Evolutionary conservation across 2,888 invertebrate species (phyloP).

Genomic region (Keiferia lycopersicella): DNA sequence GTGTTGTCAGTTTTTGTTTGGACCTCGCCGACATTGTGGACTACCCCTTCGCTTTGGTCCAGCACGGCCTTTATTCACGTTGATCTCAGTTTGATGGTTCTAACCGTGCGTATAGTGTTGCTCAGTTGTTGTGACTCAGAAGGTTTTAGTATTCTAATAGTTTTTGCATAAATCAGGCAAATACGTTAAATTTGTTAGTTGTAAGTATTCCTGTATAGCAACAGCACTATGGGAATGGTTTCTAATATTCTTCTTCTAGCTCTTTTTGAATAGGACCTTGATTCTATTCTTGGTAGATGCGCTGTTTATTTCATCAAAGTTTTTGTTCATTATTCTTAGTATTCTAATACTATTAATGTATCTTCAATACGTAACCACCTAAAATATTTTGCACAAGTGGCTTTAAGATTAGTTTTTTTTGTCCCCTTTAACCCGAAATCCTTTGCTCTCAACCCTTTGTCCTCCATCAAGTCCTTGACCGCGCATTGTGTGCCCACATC

Average conservation of each 20-base stretch:
- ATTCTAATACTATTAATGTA: background rate
- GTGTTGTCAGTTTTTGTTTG: conserved; percentile 80
- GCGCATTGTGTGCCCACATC: conserved; percentile 60
- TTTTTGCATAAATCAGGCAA: conserved; percentile 1
- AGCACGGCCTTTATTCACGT: conserved; percentile 73
- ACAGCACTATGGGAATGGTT: no score
- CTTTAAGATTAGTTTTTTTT: conserved; percentile 13
- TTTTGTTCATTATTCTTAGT: no score
- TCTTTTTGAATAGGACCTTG: background rate
- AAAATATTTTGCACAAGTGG: conserved; percentile 1
- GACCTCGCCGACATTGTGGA: conserved; percentile 77
- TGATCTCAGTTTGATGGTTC: conserved; percentile 77
- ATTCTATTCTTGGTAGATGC: no score
- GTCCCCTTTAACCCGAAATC: conserved; percentile 19
- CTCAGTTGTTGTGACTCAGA: conserved; percentile 46
- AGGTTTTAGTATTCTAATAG: background rate
- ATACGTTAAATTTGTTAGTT: background rate
- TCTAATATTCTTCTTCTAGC: no score
- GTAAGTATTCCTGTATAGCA: background rate
- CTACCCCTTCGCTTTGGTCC: conserved; percentile 73
- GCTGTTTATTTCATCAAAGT: no score
- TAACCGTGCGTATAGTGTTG: conserved; percentile 66
- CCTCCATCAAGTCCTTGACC: conserved; percentile 76
- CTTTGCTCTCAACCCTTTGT: conserved; percentile 37
- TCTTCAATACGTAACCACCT: background rate